Evolutionary conservation across 2,113 vertebrate species (phyloP).

Genomic region (Monarcha castaneiventris): DNA sequence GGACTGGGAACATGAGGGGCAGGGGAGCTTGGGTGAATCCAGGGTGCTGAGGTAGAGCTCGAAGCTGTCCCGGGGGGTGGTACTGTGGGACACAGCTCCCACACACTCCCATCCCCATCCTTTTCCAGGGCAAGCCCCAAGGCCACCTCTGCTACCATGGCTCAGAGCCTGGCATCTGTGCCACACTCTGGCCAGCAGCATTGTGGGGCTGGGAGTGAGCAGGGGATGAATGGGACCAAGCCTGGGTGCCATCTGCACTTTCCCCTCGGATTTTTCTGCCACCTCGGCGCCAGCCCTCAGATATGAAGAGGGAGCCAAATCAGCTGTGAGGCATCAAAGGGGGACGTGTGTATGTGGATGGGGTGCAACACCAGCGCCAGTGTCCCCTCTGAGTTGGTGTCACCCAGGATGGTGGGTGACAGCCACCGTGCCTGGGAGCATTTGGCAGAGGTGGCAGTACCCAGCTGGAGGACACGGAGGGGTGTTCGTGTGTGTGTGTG

Average conservation of each 20-base stretch:
- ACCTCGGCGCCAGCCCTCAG: rapidly evolving
- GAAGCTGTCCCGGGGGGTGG: rapidly evolving
- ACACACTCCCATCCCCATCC: neutral
- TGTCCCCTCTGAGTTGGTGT: neutral
- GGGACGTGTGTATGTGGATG: rapidly evolving
- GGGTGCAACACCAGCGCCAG: too few relatives aligned
- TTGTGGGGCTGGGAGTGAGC: neutral
- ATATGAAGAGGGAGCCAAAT: neutral
- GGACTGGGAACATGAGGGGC: neutral
- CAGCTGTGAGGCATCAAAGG: neutral
- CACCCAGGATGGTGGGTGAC: neutral
- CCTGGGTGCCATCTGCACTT: neutral
- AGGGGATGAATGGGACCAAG: neutral
- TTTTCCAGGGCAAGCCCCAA: neutral
- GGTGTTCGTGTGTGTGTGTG: rapidly evolving
- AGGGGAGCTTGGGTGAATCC: neutral
- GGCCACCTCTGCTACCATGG: neutral
- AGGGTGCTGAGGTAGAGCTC: neutral
- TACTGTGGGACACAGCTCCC: neutral
- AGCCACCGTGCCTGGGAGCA: neutral
- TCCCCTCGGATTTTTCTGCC: neutral
- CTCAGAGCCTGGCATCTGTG: neutral
- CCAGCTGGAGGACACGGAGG: neutral
- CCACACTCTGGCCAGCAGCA: neutral
- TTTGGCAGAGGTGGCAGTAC: neutral